phyloP scores from a whole-genome alignment of 37 sponge, comb jelly and placozoan species.

The Ianthella basta region DNA sequence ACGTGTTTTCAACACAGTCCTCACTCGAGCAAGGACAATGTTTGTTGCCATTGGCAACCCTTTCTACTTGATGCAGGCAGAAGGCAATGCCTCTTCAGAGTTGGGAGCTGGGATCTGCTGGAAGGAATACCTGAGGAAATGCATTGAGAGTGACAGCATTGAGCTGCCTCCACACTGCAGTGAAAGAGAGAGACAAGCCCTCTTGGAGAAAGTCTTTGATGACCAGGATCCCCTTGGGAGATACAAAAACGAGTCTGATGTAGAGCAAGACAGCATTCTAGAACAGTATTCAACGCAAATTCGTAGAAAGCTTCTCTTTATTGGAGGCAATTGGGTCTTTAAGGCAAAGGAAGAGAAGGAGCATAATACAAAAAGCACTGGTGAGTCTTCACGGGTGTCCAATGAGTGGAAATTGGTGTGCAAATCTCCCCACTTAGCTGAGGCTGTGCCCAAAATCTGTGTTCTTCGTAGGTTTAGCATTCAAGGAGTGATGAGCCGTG shows the following conservation, averaged over 20 bases:
- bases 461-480: not conserved
- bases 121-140: constrained; percentile 68
- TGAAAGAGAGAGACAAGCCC: not conserved
- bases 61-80: constrained; percentile 42
- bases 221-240: constrained; percentile 20
- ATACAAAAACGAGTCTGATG: too few relatives aligned
- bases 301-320: not conserved
- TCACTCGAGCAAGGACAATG: constrained; percentile 66
- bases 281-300: constrained; percentile 5
- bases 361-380: too few relatives aligned
- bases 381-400: too few relatives aligned
- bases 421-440: not conserved
- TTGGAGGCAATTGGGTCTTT: constrained; percentile 3
- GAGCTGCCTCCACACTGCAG: not conserved
- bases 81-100: not conserved
- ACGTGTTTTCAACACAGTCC: constrained; percentile 76
- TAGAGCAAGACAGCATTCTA: constrained; percentile 13
- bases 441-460: not conserved
- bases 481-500: constrained; percentile 47
- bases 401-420: not conserved
- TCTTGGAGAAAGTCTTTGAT: not conserved
- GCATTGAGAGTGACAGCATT: constrained; percentile 62
- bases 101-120: constrained; percentile 41
- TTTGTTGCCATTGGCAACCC: constrained; percentile 79
- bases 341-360: not conserved